phyloP scores from a whole-genome alignment of 2,888 invertebrate species.

The Cantharis flavilabris region DNA sequence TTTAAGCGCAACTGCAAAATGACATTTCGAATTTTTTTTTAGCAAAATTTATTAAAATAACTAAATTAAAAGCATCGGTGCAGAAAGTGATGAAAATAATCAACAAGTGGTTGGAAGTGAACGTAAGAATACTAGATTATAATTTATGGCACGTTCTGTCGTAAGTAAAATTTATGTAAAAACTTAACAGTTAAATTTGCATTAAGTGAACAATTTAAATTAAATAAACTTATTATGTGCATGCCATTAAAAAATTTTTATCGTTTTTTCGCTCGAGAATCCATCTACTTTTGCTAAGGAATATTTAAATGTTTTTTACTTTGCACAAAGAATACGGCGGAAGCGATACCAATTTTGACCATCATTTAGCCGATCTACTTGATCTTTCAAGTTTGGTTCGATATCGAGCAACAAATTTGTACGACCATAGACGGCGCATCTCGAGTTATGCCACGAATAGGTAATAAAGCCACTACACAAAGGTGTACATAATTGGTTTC shows the following conservation, averaged over 20 bases:
- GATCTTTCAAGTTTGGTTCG: constrained; percentile 29
- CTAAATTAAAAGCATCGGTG: neutral
- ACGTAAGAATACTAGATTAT: neutral
- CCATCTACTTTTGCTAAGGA: neutral
- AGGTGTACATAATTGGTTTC: constrained; percentile 56
- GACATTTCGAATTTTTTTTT: neutral
- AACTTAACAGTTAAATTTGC: neutral
- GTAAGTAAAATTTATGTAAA: neutral
- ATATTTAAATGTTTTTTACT: constrained; percentile 9
- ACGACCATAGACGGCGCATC: constrained; percentile 27
- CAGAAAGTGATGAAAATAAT: neutral
- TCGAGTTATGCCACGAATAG: constrained; percentile 40
- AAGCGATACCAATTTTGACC: constrained; percentile 28
- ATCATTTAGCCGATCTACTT: constrained; percentile 28
- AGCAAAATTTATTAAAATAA: neutral
- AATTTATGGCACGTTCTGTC: neutral
- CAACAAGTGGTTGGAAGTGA: neutral
- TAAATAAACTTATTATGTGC: neutral
- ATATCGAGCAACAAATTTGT: constrained; percentile 22
- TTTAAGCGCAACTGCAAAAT: neutral
- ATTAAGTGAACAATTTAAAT: neutral
- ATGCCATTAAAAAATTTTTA: neutral
- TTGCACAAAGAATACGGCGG: constrained; percentile 25
- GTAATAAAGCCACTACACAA: constrained; percentile 53
- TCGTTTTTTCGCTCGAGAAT: neutral